Percentiles rank a stretch among this genome's conserved stretches.
Conservation (phyloP, 2,797 vertebrate species). For the Nannoperca australis region DNA sequence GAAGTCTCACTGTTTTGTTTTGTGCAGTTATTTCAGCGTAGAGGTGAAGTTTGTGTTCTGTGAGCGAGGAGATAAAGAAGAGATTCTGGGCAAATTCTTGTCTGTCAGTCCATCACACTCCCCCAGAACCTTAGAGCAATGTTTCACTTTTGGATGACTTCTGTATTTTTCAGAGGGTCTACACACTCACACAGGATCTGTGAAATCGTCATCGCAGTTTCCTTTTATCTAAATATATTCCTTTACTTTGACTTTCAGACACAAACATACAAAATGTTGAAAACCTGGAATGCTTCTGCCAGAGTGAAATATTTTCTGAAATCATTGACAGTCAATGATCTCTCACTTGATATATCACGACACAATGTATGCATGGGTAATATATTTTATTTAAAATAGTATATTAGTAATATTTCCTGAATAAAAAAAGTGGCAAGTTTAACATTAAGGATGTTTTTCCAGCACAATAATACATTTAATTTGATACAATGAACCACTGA, state of each 20-base stretch:
- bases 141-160: constrained; percentile 49
- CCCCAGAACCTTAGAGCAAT: constrained; percentile 25
- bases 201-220: constrained; percentile 3
- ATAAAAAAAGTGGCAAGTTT: neutral
- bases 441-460: neutral
- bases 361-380: neutral
- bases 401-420: neutral
- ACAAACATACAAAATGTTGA: neutral
- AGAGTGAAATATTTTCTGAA: neutral
- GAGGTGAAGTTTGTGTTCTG: constrained; percentile 19
- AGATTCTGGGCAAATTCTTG: constrained; percentile 28
- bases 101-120: constrained; percentile 26
- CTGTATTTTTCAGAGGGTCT: constrained; percentile 12
- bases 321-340: neutral
- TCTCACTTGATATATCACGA: neutral
- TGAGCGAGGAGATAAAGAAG: constrained; percentile 17
- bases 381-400: neutral
- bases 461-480: neutral
- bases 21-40: neutral
- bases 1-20: neutral
- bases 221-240: neutral
- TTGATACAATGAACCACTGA: neutral
- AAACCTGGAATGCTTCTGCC: neutral
- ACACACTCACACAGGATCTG: constrained; percentile 5
- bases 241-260: neutral